Conservation (phyloP, 2,888 invertebrate species). For the Encarsia formosa region DNA sequence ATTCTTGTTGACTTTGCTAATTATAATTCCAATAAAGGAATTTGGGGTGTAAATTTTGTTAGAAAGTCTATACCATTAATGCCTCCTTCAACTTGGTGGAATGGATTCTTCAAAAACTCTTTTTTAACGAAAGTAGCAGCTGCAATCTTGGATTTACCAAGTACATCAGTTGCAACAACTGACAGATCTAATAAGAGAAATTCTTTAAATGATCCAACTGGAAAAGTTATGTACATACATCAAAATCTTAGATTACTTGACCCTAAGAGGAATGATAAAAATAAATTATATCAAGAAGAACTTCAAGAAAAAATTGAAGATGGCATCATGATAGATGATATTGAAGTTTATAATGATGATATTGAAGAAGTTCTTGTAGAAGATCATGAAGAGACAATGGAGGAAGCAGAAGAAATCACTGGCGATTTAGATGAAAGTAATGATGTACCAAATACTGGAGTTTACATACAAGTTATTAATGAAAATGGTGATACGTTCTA, state of each 20-base stretch:
- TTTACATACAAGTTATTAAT: conserved; percentile 24
- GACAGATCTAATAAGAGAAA: conserved; percentile 19
- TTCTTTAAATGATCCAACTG: conserved; percentile 26
- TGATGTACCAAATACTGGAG: conserved; percentile 13
- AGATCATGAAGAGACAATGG: conserved; percentile 19
- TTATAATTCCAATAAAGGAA: conserved; percentile 25
- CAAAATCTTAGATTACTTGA: conserved; percentile 25
- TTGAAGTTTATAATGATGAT: conserved; percentile 25
- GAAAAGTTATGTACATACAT: conserved; percentile 27
- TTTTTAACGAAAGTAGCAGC: conserved; percentile 27
- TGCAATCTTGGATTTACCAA: conserved; percentile 25
- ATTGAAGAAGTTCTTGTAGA: conserved; percentile 28
- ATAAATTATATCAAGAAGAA: conserved; percentile 14
- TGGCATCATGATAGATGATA: conserved; percentile 18
- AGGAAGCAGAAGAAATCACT: conserved; percentile 23
- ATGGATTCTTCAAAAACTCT: conserved; percentile 26
- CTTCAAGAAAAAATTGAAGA: conserved; percentile 11
- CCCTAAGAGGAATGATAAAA: conserved; percentile 25
- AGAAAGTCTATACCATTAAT: conserved; percentile 25
- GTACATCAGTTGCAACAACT: conserved; percentile 23
- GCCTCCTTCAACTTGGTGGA: conserved; percentile 28
- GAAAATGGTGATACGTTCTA: conserved; percentile 23
- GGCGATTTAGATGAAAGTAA: conserved; percentile 7
- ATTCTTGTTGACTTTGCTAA: conserved; percentile 26
- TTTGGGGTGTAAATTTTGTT: conserved; percentile 26